Conservation (phyloP, 2,797 vertebrate genomes). For the Esox lucius region DNA sequence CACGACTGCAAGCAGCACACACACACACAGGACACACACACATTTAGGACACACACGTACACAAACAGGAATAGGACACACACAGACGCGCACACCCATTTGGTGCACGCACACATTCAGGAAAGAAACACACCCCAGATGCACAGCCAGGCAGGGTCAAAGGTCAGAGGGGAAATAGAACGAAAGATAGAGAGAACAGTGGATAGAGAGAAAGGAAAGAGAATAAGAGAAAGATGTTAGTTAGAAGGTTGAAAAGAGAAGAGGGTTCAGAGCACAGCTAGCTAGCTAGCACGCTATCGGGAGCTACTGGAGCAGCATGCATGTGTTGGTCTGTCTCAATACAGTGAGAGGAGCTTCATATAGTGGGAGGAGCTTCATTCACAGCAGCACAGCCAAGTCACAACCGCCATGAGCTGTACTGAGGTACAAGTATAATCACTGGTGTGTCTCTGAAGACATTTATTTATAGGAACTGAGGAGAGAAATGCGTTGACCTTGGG, state of each 20-base stretch:
- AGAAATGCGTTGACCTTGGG: background rate
- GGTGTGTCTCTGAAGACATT: background rate
- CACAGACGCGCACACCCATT: background rate
- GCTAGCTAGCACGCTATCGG: background rate
- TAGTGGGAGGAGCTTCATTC: background rate
- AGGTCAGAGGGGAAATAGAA: slow-evolving; percentile 67
- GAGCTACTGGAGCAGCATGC: slow-evolving; percentile 38
- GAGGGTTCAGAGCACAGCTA: slow-evolving; percentile 33
- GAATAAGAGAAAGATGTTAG: slow-evolving; percentile 67
- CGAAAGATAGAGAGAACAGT: slow-evolving; percentile 49
- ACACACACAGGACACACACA: background rate
- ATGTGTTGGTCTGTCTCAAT: slow-evolving; percentile 13
- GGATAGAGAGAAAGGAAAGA: slow-evolving; percentile 45
- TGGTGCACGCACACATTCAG: background rate
- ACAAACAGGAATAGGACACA: background rate
- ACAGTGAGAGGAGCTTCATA: background rate
- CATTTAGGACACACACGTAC: background rate
- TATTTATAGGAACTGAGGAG: background rate
- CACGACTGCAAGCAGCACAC: slow-evolving; percentile 14
- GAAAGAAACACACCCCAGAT: slow-evolving; percentile 46
- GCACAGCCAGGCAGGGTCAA: slow-evolving; percentile 65
- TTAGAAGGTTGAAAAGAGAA: slow-evolving; percentile 49
- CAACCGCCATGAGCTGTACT: background rate
- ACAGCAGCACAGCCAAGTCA: background rate
- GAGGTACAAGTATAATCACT: background rate